Base-by-base conservation (phyloP, 2,113 vertebrate species). In the Ciconia boyciana region DNA sequence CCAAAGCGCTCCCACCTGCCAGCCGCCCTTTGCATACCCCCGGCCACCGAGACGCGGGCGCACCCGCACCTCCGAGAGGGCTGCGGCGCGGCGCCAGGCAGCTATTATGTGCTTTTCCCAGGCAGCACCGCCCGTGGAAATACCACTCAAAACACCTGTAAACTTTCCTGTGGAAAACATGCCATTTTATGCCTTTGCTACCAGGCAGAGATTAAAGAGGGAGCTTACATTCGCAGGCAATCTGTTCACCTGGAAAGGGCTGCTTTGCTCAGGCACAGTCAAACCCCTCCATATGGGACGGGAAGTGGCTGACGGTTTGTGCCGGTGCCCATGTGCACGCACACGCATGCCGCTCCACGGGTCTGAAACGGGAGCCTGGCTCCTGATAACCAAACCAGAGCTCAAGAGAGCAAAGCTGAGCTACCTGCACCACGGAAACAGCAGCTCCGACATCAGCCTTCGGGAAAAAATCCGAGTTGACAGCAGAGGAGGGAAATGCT, bases 81-180 rank as follows among this genome's bases (percentile, higher is more conserved):
- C 51, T 31, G 46, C 22, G 8, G 39, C 31, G 2, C 0, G 4
- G 55, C 6, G 2, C 66, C 5, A 6, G 13, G 74, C 24, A 34
- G 26, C 9, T 9, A 2, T 11, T 12, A 20, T 3, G 8, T 20
- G 48, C 54, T 57, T n/a, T 18, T 34, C 43, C 26, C 64, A 22
- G 78, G 62, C 72, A 66, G 78, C 32, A 6, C 17, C 65, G 6
- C 11, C 9, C 3, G 11, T n/a, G 61, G 52, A 51, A 87, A 90
- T 1, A 18, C 22, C 36, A 11, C 36, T 25, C 15, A 5, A 34
- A 81, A 19, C 3, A 44, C 58, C 61, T 18, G 32, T 0, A 36
- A 21, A 13, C 28, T 15, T 34, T 9, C 7, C 52, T 6, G 12
- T 0, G 1, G 75, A 25, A 49, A 70, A 34, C 13, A 2, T 6